Evolutionary conservation across 1,140 invertebrate species (phyloP).

Genomic region (Drosophila albomicans): DNA sequence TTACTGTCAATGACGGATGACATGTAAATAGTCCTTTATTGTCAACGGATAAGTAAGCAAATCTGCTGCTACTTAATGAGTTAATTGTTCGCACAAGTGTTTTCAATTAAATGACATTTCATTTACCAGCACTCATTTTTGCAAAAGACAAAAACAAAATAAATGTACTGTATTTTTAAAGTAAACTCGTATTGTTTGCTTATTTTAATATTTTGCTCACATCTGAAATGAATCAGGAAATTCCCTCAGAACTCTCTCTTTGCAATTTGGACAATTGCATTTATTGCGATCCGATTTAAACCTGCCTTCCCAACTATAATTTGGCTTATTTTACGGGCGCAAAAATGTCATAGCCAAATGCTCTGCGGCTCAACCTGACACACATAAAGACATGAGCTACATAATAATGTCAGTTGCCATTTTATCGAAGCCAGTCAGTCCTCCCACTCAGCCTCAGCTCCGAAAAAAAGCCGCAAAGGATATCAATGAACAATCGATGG

Average conservation of each 20-base stretch:
- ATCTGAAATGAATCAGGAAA: conserved; percentile 16
- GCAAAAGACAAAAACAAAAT: not conserved
- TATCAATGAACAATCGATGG: conserved; percentile 82
- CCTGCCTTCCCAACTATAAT: conserved; percentile 39
- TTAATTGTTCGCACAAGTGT: not conserved
- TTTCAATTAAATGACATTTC: not conserved
- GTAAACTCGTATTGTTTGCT: not conserved
- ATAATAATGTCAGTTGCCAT: conserved; percentile 60
- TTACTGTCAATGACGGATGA: conserved; percentile 25
- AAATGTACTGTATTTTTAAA: not conserved
- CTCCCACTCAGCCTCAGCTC: not conserved
- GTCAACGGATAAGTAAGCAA: conserved; percentile 1
- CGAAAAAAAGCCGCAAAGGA: conserved; percentile 68
- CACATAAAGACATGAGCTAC: conserved; percentile 59
- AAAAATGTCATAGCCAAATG: conserved; percentile 55
- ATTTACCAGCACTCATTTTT: not conserved
- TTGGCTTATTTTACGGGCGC: conserved; percentile 38
- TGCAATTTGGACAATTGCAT: conserved; percentile 17
- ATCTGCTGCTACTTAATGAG: conserved; percentile 27
- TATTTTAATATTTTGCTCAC: conserved; percentile 9
- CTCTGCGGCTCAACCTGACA: conserved; percentile 45
- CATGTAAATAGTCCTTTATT: conserved; percentile 15
- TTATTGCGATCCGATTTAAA: conserved; percentile 23
- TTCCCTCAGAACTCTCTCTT: not conserved
- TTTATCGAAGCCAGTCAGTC: conserved; percentile 34